Percentiles rank a stretch among this genome's conserved stretches.
phyloP scores from a whole-genome alignment of 2,797 vertebrate species.

The Alosa sapidissima region DNA sequence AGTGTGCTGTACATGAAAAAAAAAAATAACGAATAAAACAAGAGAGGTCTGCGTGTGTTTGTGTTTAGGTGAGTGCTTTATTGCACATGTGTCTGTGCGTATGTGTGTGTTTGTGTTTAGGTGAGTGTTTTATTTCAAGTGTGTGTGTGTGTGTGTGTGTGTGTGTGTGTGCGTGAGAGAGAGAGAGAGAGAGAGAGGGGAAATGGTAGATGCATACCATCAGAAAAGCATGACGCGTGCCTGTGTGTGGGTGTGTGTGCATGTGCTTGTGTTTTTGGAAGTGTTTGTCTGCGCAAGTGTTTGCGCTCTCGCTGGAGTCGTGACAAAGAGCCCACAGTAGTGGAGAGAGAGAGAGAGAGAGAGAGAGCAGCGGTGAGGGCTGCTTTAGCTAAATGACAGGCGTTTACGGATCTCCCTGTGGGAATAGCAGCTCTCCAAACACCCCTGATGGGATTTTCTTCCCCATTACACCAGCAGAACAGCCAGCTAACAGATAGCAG shows the following conservation, averaged over 20 bases:
- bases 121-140: too few species aligned
- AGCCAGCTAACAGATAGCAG: neutral
- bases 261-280: neutral
- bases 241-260: neutral
- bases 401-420: neutral
- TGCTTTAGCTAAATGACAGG: constrained; percentile 8
- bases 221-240: neutral
- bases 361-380: neutral
- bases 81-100: neutral
- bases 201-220: neutral
- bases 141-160: too few species aligned
- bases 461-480: neutral
- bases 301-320: neutral
- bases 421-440: constrained; percentile 10
- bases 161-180: constrained; percentile 1
- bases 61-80: neutral
- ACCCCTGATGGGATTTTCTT: constrained; percentile 5
- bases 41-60: neutral
- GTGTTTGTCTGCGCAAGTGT: neutral
- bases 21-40: neutral
- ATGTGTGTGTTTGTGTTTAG: neutral
- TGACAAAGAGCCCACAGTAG: neutral
- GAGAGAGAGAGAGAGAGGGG: constrained; percentile 33
- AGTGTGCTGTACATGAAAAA: neutral
- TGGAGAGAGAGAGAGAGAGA: neutral